Conservation (phyloP, 2,797 vertebrate species). For the Dendrocincla fuliginosa region DNA sequence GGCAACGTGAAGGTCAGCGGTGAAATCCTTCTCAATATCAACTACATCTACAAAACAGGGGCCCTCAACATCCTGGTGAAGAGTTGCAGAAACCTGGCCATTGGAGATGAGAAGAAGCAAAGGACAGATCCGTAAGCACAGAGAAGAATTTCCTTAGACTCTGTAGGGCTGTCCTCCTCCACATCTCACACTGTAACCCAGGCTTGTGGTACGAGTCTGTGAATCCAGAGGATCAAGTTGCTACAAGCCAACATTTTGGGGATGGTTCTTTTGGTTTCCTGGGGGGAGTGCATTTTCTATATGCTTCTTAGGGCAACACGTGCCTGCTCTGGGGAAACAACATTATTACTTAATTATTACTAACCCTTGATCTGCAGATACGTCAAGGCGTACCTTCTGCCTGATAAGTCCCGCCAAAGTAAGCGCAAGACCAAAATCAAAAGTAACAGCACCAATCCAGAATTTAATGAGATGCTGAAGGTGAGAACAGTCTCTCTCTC, state of each 20-base stretch:
- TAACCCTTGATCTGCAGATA: constrained; percentile 79
- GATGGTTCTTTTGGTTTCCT: background rate
- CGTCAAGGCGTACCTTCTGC: constrained; percentile 95
- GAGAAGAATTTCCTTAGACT: background rate
- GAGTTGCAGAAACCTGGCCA: constrained; percentile 92
- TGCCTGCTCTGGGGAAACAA: background rate
- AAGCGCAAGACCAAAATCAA: constrained; percentile 97
- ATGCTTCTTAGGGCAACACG: background rate
- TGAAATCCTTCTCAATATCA: constrained; percentile 91
- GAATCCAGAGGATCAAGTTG: background rate
- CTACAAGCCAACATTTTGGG: background rate
- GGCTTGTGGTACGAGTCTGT: rapidly evolving
- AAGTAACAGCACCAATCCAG: constrained; percentile 88
- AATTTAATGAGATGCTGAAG: constrained; percentile 93
- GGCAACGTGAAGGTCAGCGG: constrained; percentile 92
- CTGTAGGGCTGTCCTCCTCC: background rate
- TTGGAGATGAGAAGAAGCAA: constrained; percentile 91
- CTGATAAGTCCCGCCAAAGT: constrained; percentile 92
- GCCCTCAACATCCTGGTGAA: constrained; percentile 92
- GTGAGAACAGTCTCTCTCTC: constrained; percentile 71
- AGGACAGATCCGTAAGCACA: constrained; percentile 91
- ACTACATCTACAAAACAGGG: constrained; percentile 95
- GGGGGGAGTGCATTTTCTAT: background rate
- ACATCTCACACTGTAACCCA: rapidly evolving
- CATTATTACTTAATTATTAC: background rate